Conservation (phyloP, 2,888 invertebrate genomes). For the Agonopterix alstromeriana region DNA sequence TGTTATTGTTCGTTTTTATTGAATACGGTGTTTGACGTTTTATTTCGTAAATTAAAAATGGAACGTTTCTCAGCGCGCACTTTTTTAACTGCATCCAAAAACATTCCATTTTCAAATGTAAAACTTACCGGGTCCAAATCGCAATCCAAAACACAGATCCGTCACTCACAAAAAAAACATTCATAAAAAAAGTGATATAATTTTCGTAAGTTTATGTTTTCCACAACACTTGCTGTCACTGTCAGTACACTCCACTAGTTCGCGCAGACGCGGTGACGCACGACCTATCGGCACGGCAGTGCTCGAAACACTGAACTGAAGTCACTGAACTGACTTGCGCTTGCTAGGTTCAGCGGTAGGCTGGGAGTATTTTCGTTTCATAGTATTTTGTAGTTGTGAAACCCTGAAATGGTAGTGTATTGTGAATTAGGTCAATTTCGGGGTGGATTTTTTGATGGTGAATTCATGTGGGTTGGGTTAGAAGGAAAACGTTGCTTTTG, state of each 20-base stretch:
- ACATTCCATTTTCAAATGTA: background rate
- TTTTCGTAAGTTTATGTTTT: constrained; percentile 10
- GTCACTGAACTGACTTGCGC: constrained; percentile 63
- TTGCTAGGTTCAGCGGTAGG: constrained; percentile 22
- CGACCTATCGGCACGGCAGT: constrained; percentile 40
- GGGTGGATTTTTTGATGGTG: no score
- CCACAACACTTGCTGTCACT: constrained; percentile 58
- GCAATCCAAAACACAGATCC: constrained; percentile 69
- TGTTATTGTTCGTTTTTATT: no score
- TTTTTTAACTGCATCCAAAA: background rate
- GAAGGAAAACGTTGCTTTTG: no score
- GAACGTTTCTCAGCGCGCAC: background rate
- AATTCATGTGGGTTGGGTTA: no score
- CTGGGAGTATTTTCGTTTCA: constrained; percentile 43
- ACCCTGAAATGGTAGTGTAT: constrained; percentile 54
- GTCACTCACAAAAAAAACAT: constrained; percentile 39
- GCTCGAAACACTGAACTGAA: constrained; percentile 73
- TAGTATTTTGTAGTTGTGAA: constrained; percentile 55
- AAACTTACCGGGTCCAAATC: constrained; percentile 64
- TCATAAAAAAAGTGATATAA: constrained; percentile 11
- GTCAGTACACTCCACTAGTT: constrained; percentile 40
- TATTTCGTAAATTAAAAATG: background rate
- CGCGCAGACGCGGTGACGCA: constrained; percentile 33
- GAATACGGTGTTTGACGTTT: no score
- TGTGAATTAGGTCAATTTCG: constrained; percentile 54